These are phyloP conservation scores for Microplitis mediator DNA, from an alignment of 1,140 invertebrate genomes.

Conservation along the genomic window DNA sequence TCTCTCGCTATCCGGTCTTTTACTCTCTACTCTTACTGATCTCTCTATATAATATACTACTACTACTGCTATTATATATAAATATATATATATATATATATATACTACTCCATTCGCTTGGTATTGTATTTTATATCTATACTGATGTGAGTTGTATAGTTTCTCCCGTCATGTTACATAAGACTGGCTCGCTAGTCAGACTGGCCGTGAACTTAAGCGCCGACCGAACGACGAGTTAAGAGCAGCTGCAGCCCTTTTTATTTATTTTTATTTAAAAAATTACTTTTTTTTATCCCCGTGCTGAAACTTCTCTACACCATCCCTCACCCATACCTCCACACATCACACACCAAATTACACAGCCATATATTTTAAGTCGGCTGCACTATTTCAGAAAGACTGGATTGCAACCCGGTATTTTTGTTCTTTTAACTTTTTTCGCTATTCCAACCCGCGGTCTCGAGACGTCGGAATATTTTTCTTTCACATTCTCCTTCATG, in stretches of 20 bases:
- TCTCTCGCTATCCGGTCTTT: constrained; percentile 4
- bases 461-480: too few relatives aligned
- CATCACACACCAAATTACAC: not conserved
- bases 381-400: constrained; percentile 10
- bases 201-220: constrained; percentile 61
- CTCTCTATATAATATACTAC: too few relatives aligned
- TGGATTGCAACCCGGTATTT: not conserved
- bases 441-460: too few relatives aligned
- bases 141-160: constrained; percentile 48
- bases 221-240: constrained; percentile 28
- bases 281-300: not conserved
- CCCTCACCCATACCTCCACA: not conserved
- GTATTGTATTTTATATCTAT: not conserved
- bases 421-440: not conserved
- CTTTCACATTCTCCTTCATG: too few relatives aligned
- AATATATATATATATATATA: too few relatives aligned
- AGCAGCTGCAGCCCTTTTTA: constrained; percentile 36
- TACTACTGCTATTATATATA: too few relatives aligned
- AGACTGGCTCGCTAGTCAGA: constrained; percentile 39
- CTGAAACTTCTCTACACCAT: not conserved
- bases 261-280: not conserved
- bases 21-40: not conserved
- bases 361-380: too few relatives aligned
- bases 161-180: constrained; percentile 27
- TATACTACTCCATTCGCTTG: too few relatives aligned